Evolutionary conservation across 2,888 invertebrate genomes (phyloP).

Genomic region (Esperia sulphurella): DNA sequence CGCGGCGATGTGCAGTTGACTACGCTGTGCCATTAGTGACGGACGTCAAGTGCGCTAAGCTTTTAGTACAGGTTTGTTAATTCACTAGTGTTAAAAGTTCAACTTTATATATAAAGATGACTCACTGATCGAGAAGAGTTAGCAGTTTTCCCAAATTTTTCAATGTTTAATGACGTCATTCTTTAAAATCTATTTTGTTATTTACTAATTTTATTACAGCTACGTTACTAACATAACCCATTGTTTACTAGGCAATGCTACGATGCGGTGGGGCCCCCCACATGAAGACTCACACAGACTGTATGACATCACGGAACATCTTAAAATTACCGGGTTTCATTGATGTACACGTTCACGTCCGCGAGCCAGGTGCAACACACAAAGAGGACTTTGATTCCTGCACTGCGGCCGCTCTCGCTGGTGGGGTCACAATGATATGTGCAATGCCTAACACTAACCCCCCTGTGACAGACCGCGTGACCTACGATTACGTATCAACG

Average conservation of each 20-base stretch:
- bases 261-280: conserved; percentile 85
- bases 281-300: conserved; percentile 98
- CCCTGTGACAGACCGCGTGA: conserved; percentile 89
- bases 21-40: conserved; percentile 98
- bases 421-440: conserved; percentile 95
- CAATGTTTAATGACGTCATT: too few species aligned
- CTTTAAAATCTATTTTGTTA: background rate
- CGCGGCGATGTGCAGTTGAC: conserved; percentile 97
- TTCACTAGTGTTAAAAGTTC: background rate
- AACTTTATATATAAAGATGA: too few species aligned
- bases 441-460: conserved; percentile 99
- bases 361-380: conserved; percentile 98
- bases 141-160: too few species aligned
- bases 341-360: conserved; percentile 97
- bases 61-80: conserved; percentile 89
- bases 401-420: conserved; percentile 94
- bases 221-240: background rate
- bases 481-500: conserved; percentile 89
- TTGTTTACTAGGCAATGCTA: conserved; percentile 82
- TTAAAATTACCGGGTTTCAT: conserved; percentile 97
- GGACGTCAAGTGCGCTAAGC: conserved; percentile 98
- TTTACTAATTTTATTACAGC: background rate
- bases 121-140: too few species aligned
- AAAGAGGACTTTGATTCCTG: conserved; percentile 98
- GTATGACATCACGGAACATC: conserved; percentile 93